A percentile compares a stretch with the other conserved stretches of the same genome.
These are phyloP conservation scores for Malurus elegans DNA, from an alignment of 2,113 vertebrate species.

Conservation along the genomic window DNA sequence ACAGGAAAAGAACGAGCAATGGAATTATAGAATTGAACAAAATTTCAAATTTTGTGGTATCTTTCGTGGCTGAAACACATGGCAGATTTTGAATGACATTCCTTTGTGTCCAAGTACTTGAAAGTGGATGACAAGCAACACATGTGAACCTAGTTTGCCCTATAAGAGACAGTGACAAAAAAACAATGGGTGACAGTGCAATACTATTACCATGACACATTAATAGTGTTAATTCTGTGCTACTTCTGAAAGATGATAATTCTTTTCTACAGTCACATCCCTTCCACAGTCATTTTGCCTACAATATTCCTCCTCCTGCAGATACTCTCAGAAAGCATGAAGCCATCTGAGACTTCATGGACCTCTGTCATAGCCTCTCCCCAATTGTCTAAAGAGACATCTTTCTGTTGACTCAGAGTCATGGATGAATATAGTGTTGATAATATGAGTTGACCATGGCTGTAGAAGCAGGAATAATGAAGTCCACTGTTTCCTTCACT, in stretches of 20 bases:
- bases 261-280: background rate
- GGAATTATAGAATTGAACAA: background rate
- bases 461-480: background rate
- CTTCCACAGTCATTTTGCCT: background rate
- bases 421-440: fast-evolving
- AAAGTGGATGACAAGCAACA: background rate
- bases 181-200: background rate
- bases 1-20: background rate
- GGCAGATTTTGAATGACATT: background rate
- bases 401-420: background rate
- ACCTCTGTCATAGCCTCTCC: background rate
- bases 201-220: background rate
- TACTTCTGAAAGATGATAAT: background rate
- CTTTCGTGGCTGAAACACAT: background rate
- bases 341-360: background rate
- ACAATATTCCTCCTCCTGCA: background rate
- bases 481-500: background rate
- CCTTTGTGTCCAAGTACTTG: background rate
- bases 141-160: background rate
- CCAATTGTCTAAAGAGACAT: background rate
- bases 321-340: background rate
- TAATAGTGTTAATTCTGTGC: background rate
- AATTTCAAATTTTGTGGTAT: background rate
- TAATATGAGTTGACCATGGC: background rate
- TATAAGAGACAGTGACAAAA: background rate